phyloP scores from a whole-genome alignment of 53 echinoderm and acorn worm genomes.

The Holothuria leucospilota region DNA sequence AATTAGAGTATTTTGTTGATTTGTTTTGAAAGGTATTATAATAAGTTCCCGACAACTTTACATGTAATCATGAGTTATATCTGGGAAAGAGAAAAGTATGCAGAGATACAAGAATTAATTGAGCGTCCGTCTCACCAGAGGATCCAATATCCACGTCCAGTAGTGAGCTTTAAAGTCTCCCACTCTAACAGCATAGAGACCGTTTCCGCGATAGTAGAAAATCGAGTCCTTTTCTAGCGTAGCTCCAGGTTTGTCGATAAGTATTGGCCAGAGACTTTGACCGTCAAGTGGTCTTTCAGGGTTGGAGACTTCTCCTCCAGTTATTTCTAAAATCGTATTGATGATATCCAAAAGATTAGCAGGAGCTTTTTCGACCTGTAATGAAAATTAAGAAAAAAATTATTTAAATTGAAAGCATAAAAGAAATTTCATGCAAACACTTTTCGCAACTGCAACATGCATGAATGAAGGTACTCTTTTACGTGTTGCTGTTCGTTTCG shows the following conservation, averaged over 20 bases:
- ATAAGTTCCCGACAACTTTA: background rate
- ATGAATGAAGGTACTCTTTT: no score
- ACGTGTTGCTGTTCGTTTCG: no score
- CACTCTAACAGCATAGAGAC: no score
- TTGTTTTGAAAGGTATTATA: background rate
- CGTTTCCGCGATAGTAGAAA: no score
- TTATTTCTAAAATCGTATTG: slow-evolving; percentile 11
- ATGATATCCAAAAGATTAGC: slow-evolving; percentile 1
- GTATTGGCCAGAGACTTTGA: slow-evolving; percentile 17
- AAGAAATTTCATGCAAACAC: no score
- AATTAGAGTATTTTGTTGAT: no score
- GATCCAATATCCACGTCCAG: background rate
- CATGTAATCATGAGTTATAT: no score
- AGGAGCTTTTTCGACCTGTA: background rate
- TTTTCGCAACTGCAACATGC: no score
- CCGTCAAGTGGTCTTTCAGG: slow-evolving; percentile 2
- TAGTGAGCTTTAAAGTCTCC: no score
- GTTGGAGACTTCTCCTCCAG: background rate
- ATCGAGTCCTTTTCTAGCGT: background rate
- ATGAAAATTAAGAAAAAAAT: no score
- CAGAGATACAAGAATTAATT: no score
- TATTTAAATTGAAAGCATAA: no score
- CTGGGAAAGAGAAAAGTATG: background rate
- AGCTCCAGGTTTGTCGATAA: background rate
- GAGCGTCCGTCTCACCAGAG: background rate